Evolutionary conservation across 2,113 vertebrate genomes (phyloP).

Genomic region (Amia ocellicauda): DNA sequence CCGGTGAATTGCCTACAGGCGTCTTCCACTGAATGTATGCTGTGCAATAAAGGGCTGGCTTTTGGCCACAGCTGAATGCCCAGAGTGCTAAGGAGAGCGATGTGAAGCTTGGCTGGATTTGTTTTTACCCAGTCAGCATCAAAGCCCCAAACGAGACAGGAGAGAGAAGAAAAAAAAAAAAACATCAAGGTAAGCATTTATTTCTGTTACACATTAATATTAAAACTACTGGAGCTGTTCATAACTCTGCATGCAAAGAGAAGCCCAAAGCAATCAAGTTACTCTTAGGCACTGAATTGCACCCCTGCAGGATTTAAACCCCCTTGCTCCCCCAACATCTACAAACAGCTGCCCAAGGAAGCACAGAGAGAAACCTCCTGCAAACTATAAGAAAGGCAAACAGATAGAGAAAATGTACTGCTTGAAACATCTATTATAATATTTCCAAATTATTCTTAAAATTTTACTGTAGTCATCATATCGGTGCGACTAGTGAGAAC

Average conservation of each 20-base stretch:
- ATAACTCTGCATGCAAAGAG: neutral
- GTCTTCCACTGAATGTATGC: neutral
- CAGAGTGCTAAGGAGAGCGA: constrained; percentile 2
- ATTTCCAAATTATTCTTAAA: no score
- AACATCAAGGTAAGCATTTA: constrained; percentile 33
- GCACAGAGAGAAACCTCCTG: no score
- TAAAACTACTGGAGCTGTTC: neutral
- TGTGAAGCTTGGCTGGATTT: neutral
- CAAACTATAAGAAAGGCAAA: no score
- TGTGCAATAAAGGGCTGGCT: neutral
- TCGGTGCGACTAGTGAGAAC: no score
- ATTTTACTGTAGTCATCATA: no score
- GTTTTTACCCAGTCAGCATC: constrained; percentile 7
- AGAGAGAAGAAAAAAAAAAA: neutral
- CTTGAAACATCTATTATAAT: no score
- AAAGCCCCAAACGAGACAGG: neutral
- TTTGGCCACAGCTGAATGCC: constrained; percentile 1
- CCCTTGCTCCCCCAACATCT: no score
- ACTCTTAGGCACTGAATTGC: no score
- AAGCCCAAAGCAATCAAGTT: neutral
- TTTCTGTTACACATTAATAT: constrained; percentile 31
- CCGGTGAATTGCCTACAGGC: neutral
- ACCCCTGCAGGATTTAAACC: no score
- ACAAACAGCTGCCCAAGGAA: no score
- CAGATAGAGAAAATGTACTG: no score